Base-by-base conservation (phyloP, 30 jellyfish, hydroid and myxozoan genomes). In the Aurelia aurita region DNA sequence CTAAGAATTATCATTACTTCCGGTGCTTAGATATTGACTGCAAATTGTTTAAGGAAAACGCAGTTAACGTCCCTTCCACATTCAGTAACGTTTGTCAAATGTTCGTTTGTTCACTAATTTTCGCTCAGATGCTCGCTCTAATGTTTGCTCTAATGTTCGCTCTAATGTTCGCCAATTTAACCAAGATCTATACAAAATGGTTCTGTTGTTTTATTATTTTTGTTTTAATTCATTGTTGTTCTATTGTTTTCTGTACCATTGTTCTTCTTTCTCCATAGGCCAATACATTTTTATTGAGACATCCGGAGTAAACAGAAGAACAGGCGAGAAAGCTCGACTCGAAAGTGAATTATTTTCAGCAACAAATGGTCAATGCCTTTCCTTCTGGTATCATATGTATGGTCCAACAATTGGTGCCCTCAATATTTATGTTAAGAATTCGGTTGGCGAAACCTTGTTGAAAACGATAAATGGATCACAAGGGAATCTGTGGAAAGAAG, bases 361-460 rank as follows among this genome's bases (percentile, higher is more conserved):
- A 20, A 75, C 99, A 22, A 79, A 80, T 35, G 99, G 97, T 18
- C 74, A 80, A 31, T 94, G 99, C 53, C 31, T 94, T 70, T 89
- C 97, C 13, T 89, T 73, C 70, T 94, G 99, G 99, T 94, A 94
- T 55, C 99, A 94, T 86, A 94, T 94, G 99, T 82, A 60, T 44
- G 99, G 99, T 2, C 68, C 46, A 29, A 82, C 92, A 2, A 85
- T 89, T 43, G 99, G 99, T 23, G 69, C 95, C 10, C 44, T 94
- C 34, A 94, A 89, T 58, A 90, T 94, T 43, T 94, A 79, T 49
- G 12, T 55, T 60, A 79, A 79, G 66, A 83, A 64, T 34, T 20
- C 61, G 2, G 91, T n/a, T 20, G 83, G 90, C 34, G 85, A 68
- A 57, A 58, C 64, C 0, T 70, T 88, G 2, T 39, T 88, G 59